phyloP scores from a whole-genome alignment of 2,888 invertebrate genomes.

The Leptinotarsa tumamoca region DNA sequence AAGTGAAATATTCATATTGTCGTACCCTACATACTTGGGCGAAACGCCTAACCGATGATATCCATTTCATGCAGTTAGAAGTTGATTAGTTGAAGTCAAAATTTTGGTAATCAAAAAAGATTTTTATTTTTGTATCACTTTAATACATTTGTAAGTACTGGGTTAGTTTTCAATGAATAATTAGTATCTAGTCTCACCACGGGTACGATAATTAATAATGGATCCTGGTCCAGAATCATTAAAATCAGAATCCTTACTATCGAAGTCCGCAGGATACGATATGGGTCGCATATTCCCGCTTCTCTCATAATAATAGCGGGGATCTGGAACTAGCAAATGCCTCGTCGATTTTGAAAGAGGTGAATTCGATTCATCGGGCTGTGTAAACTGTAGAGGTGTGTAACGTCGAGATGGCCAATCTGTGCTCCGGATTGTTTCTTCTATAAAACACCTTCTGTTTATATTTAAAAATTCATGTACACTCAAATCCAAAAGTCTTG shows the following conservation, averaged over 20 bases:
- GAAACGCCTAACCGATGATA: too few relatives aligned
- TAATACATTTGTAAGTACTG: slow-evolving; percentile 8
- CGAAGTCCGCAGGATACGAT: slow-evolving; percentile 58
- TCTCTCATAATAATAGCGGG: slow-evolving; percentile 75
- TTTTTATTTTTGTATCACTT: slow-evolving; percentile 25
- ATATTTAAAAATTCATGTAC: neutral
- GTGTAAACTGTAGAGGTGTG: slow-evolving; percentile 82
- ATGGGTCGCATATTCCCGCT: slow-evolving; percentile 60
- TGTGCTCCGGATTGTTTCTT: slow-evolving; percentile 78
- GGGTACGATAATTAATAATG: slow-evolving; percentile 60
- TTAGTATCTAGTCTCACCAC: slow-evolving; percentile 58
- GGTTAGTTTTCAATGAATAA: slow-evolving; percentile 23
- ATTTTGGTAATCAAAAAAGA: too few relatives aligned
- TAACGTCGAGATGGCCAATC: slow-evolving; percentile 83
- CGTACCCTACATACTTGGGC: too few relatives aligned
- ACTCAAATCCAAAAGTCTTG: slow-evolving; percentile 15
- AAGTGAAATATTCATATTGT: too few relatives aligned
- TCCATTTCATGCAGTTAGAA: too few relatives aligned
- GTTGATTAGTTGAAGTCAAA: too few relatives aligned
- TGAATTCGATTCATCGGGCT: slow-evolving; percentile 80
- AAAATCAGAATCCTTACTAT: slow-evolving; percentile 59
- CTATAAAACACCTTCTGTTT: slow-evolving; percentile 61
- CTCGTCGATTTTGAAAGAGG: slow-evolving; percentile 83
- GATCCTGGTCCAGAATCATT: slow-evolving; percentile 57
- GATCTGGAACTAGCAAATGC: slow-evolving; percentile 79